Base-by-base conservation (phyloP, 2,113 vertebrate species). In the Nansenia antarctica region DNA sequence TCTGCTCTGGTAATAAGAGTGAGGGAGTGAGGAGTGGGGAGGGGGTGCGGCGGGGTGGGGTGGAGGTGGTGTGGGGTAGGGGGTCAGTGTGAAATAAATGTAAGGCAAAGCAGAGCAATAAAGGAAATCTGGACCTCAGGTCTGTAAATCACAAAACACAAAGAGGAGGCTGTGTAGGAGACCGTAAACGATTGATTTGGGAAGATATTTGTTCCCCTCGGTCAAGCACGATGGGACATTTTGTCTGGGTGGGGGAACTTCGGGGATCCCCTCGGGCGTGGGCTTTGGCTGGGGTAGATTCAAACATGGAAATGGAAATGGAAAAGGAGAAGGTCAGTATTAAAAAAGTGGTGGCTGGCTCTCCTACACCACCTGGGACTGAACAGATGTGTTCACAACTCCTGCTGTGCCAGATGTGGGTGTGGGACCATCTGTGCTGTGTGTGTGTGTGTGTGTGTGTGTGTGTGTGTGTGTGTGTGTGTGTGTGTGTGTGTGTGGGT, bases 401-500 rank as follows among this genome's bases (percentile, higher is more conserved):
- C 83, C 86, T 89, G 87, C 86, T 91, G 88, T 74, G 79, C 87
- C 89, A 88, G 82, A 87, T 90, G 84, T 82, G 74, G 71, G 69
- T 78, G 61, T 62, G 27, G 65, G 71, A 69, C 82, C 88, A 90
- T 89, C 88, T 90, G 88, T 69, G 66, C 49, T 70, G 53, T 76
- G 82, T 26, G n/a, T n/a, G n/a, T n/a, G n/a, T n/a, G n/a, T n/a
- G 30, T 53, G 62, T 45, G 67, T 66, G 32, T n/a, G 54, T 70
- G 60, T n/a, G n/a, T n/a, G n/a, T 34, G 9, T 37, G 62, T 37
- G 47, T 55, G 34, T 42, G 59, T 66, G 32, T 67, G 37, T 71
- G 27, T 61, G 47, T 30, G 6, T 39, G 31, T 52, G 29, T 30
- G 15, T 22, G 30, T 35, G 62, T 34, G 54, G 2, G 26, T 7